A percentile compares a stretch with the other conserved stretches of the same genome.
phyloP scores from a whole-genome alignment of 2,113 vertebrate genomes.

The Rhea pennata region DNA sequence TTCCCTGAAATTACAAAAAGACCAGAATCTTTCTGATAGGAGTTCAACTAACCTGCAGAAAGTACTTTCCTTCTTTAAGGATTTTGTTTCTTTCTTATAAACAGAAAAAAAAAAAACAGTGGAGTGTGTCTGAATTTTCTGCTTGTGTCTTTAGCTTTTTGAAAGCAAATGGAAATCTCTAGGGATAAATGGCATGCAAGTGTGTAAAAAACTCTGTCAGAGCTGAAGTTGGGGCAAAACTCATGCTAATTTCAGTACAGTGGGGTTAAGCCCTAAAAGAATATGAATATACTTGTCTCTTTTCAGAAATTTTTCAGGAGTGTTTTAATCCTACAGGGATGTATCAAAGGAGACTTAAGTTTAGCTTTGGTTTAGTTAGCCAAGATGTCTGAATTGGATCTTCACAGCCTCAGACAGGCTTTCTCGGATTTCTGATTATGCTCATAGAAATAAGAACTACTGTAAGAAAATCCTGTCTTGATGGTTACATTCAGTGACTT shows the following conservation, averaged over 20 bases:
- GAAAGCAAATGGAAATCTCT: not conserved
- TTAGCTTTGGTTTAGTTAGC: not conserved
- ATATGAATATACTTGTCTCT: slow-evolving; percentile 28
- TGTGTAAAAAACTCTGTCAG: slow-evolving; percentile 23
- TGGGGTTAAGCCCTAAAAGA: slow-evolving; percentile 42
- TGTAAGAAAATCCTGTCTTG: rapidly evolving
- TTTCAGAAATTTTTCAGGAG: slow-evolving; percentile 32
- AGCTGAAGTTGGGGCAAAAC: slow-evolving; percentile 60
- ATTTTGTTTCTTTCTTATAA: not conserved
- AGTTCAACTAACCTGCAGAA: not conserved
- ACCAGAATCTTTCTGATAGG: not conserved
- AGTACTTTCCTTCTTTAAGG: not conserved
- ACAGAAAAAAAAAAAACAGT: not conserved
- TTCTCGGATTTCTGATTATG: not conserved
- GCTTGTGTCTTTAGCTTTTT: not conserved
- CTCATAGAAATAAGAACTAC: not conserved
- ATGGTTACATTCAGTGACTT: not conserved
- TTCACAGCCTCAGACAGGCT: not conserved
- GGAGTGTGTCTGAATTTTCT: rapidly evolving
- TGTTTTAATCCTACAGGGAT: not conserved
- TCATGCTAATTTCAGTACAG: slow-evolving; percentile 4
- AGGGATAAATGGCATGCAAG: not conserved
- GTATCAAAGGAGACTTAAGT: not conserved
- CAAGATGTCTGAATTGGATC: not conserved
- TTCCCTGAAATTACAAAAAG: not conserved